These are phyloP conservation scores for Drosophila maculinotata DNA, from an alignment of 2,888 invertebrate genomes.

Conservation along the genomic window DNA sequence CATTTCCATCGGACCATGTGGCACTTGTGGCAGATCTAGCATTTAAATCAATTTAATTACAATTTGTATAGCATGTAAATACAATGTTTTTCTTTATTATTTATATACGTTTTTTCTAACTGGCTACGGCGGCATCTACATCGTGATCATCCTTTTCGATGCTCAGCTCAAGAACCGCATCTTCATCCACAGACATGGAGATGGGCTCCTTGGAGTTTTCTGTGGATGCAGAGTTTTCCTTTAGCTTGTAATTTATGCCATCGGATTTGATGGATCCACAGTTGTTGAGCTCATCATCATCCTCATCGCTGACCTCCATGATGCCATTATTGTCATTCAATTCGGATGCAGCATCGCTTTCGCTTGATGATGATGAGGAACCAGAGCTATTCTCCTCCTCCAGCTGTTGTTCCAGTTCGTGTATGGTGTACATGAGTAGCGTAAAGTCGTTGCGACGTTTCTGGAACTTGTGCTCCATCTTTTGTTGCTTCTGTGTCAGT, in stretches of 20 bases:
- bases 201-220: constrained; percentile 72
- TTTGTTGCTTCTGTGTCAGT: constrained; percentile 89
- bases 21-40: constrained; percentile 93
- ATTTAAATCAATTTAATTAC: constrained; percentile 57
- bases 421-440: constrained; percentile 94
- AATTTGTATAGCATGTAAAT: constrained; percentile 11
- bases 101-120: constrained; percentile 27
- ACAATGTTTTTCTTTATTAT: constrained; percentile 13
- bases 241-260: constrained; percentile 40
- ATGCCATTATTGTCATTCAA: constrained; percentile 60
- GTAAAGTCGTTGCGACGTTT: constrained; percentile 95
- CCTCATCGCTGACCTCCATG: constrained; percentile 79
- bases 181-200: constrained; percentile 80
- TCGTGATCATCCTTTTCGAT: constrained; percentile 81
- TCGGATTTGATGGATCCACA: constrained; percentile 51
- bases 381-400: constrained; percentile 89
- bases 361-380: constrained; percentile 82
- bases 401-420: constrained; percentile 92
- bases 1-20: constrained; percentile 97
- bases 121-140: constrained; percentile 62
- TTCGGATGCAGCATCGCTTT: constrained; percentile 53
- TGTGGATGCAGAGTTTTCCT: constrained; percentile 64
- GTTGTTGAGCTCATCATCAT: constrained; percentile 62
- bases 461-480: constrained; percentile 91
- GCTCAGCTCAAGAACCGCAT: constrained; percentile 81